Percentiles rank a stretch among this genome's conserved stretches.
These are phyloP conservation scores for Pelodiscus sinensis DNA, from an alignment of 2,113 vertebrate species.

Conservation along the genomic window DNA sequence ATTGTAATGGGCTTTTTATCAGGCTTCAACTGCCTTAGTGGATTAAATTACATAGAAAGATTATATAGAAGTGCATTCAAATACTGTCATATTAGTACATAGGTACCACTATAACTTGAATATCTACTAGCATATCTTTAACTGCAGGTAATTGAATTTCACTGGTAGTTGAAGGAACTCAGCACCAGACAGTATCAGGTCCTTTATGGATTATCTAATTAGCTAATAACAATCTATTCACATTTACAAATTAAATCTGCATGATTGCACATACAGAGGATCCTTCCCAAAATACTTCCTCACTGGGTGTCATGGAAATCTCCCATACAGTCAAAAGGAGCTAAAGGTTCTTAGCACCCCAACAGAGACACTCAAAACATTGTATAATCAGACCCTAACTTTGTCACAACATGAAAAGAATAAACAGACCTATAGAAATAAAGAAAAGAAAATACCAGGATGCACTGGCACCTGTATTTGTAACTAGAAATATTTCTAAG, in stretches of 20 bases:
- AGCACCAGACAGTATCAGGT: not conserved
- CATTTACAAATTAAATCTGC: not conserved
- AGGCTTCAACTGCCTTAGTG: not conserved
- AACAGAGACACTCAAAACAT: not conserved
- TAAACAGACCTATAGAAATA: not conserved
- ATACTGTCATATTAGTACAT: not conserved
- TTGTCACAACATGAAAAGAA: not conserved
- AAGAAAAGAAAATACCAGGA: not conserved
- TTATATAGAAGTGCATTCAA: not conserved
- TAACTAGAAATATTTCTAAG: not conserved
- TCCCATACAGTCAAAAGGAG: not conserved
- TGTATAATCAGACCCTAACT: not conserved
- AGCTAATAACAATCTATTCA: not conserved
- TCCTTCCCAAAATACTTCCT: not conserved
- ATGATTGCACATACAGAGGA: not conserved
- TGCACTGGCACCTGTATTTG: not conserved
- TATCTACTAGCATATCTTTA: not conserved
- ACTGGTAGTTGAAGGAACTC: not conserved
- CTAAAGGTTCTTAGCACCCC: not conserved
- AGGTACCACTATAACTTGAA: not conserved
- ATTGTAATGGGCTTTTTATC: not conserved
- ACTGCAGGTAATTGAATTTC: not conserved
- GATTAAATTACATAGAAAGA: not conserved
- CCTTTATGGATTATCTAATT: not conserved
- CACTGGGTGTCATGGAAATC: not conserved